These are phyloP conservation scores for Indri indri DNA, from an alignment of 2,113 vertebrate genomes.

Conservation along the genomic window DNA sequence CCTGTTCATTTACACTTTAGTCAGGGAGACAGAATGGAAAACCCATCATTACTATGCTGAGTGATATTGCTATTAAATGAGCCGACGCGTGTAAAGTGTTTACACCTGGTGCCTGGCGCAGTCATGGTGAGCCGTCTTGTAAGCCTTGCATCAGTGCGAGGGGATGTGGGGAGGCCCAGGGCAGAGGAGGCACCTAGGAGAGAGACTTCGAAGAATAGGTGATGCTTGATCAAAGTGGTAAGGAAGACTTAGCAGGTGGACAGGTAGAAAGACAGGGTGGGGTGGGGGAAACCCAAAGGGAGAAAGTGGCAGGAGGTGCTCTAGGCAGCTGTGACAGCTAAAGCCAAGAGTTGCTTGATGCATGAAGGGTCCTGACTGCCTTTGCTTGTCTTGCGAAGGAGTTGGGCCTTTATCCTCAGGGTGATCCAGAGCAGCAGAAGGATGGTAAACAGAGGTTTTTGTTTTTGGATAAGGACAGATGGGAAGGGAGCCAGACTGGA, in stretches of 20 bases:
- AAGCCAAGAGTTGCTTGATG: neutral
- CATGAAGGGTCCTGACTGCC: neutral
- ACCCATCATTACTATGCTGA: neutral
- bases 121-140: neutral
- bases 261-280: neutral
- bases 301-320: neutral
- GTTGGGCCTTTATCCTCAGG: neutral
- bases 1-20: neutral
- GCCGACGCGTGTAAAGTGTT: neutral
- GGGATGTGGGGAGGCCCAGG: neutral
- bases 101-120: neutral
- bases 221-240: neutral
- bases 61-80: constrained; percentile 6
- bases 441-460: neutral
- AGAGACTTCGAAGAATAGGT: neutral
- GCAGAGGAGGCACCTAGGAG: neutral
- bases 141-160: neutral
- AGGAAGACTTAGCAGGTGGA: neutral
- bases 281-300: neutral
- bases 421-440: neutral
- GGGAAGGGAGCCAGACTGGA: neutral
- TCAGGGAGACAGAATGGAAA: neutral
- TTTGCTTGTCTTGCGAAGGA: neutral
- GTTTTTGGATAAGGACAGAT: neutral
- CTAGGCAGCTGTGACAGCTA: neutral